Evolutionary conservation across 2,113 vertebrate genomes (phyloP), one percentile per base, ranked within the genome.

Genomic region (Felis chaus): DNA sequence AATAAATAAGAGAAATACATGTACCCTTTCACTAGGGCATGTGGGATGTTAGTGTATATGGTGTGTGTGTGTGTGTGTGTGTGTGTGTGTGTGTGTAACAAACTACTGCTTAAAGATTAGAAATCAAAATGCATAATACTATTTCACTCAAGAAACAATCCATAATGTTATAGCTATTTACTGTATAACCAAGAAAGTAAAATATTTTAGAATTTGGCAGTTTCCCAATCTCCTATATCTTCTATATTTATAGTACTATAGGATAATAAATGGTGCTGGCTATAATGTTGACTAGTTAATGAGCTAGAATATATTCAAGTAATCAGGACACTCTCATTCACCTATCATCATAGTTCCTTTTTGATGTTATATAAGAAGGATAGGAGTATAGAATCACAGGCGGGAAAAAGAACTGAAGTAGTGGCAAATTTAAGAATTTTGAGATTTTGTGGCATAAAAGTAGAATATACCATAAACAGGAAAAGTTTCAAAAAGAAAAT

Each of bases 401-500:
- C 31, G 15, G 10, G 50, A 48, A 41, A 31, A 55, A 74, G 31
- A 87, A 93, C 25, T 50, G 39, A 69, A 80, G 27, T 65, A 80
- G 27, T 65, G 45, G 18, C 6, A 97, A 84, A 92, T 92, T 50
- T 69, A 88, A 69, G 55, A 23, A 3, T 93, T 27, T 88, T 97
- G 36, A 69, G 6, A 94, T 83, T 92, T 86, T 78, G 15, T 45
- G 18, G 29, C 19, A 93, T 55, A 48, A 89, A 71, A 96, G n/a
- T 87, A 92, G 76, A 91, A 83, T 74, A 90, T 39, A 68, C 5
- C 11, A 92, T 29, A 89, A 9, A 73, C 33, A 94, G 48, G 19
- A 88, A 88, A 86, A 88, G 5, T 89, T 96, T 88, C 63, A 89
- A 87, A 68, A 76, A 81, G 31, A 71, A 85, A 90, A 71, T 92